Conservation (phyloP, 2,888 invertebrate genomes). For the Meteorus colon region DNA sequence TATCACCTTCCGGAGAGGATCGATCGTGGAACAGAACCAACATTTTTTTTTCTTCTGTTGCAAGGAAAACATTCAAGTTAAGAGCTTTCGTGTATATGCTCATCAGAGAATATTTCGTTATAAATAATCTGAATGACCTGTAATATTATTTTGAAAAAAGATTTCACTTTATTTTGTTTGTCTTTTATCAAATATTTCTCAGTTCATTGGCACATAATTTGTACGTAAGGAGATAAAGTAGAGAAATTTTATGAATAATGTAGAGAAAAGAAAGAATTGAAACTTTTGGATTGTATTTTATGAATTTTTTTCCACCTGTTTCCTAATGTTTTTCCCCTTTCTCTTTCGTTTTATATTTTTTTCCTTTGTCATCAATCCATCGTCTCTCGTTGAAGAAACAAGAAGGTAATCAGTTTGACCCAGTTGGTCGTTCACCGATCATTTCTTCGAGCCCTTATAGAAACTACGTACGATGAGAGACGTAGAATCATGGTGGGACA, state of each 20-base stretch:
- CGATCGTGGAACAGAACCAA: constrained; percentile 14
- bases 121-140: too few relatives aligned
- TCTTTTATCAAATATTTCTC: too few relatives aligned
- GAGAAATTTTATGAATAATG: too few relatives aligned
- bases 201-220: too few relatives aligned
- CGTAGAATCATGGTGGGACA: constrained; percentile 42
- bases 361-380: constrained; percentile 45
- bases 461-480: constrained; percentile 26
- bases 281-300: background rate
- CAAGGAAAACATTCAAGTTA: constrained; percentile 3
- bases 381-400: constrained; percentile 48
- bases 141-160: too few relatives aligned
- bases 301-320: background rate
- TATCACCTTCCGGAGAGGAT: constrained; percentile 28
- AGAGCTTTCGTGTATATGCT: too few relatives aligned
- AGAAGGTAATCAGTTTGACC: constrained; percentile 52
- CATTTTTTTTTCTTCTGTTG: constrained; percentile 1
- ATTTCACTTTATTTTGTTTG: too few relatives aligned
- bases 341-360: background rate
- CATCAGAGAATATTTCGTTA: too few relatives aligned
- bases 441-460: constrained; percentile 38
- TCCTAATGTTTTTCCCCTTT: background rate
- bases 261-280: too few relatives aligned
- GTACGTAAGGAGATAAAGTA: too few relatives aligned
- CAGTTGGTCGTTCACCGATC: constrained; percentile 48